phyloP scores from a whole-genome alignment of 2,113 vertebrate species.

The Dipodomys spectabilis region DNA sequence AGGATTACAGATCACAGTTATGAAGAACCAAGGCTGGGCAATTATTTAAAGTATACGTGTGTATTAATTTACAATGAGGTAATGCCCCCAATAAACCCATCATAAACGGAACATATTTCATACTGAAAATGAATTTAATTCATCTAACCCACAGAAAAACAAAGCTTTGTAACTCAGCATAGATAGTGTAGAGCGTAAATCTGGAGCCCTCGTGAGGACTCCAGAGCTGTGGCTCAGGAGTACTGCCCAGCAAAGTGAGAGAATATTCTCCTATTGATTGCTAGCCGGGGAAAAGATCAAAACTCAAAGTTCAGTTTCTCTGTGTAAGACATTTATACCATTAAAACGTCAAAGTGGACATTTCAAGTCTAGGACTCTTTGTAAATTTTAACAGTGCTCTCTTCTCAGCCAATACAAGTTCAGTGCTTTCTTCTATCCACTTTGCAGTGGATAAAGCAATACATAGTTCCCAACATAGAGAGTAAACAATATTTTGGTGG shows the following conservation, averaged over 20 bases:
- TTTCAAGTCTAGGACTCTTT: neutral
- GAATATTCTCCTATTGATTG: neutral
- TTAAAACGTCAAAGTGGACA: neutral
- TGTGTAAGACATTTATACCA: neutral
- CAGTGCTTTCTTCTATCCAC: neutral
- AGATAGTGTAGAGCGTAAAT: no score
- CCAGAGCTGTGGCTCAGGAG: neutral
- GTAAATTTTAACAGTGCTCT: neutral
- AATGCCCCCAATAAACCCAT: neutral
- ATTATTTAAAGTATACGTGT: neutral
- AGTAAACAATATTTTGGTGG: conserved; percentile 33
- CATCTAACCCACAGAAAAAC: neutral
- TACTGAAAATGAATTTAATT: neutral
- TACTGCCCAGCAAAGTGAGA: neutral
- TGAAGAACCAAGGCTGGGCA: no score
- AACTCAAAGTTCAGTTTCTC: neutral
- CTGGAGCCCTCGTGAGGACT: no score
- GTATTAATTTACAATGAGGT: neutral
- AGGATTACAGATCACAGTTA: no score
- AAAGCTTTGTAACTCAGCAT: neutral
- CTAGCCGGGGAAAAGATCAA: neutral
- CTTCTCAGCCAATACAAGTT: neutral
- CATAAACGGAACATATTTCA: neutral
- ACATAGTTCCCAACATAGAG: neutral
- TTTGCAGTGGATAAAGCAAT: neutral